phyloP scores from a whole-genome alignment of 2,888 invertebrate genomes.

The Zaprionus bogoriensis region DNA sequence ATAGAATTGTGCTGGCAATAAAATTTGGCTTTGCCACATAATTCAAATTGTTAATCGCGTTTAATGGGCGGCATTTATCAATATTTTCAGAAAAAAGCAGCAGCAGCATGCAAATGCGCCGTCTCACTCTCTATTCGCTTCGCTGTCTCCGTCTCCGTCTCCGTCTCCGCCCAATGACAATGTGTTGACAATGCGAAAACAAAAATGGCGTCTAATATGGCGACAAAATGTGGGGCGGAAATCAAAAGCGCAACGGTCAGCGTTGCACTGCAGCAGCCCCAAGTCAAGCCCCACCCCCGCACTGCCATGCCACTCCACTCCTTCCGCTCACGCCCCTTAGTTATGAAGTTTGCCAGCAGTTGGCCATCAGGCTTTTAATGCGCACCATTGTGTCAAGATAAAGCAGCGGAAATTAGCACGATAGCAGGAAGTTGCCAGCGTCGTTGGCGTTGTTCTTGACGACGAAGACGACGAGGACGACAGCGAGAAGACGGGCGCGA shows the following conservation, averaged over 20 bases:
- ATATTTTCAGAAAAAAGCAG: slow-evolving; percentile 51
- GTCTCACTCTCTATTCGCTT: neutral
- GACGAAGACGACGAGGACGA: slow-evolving; percentile 23
- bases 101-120: slow-evolving; percentile 4
- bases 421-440: slow-evolving; percentile 81
- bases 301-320: neutral
- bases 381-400: slow-evolving; percentile 82
- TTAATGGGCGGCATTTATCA: slow-evolving; percentile 78
- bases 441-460: slow-evolving; percentile 71
- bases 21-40: slow-evolving; percentile 79
- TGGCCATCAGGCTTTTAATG: slow-evolving; percentile 75
- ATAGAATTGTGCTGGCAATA: slow-evolving; percentile 75
- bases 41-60: slow-evolving; percentile 82
- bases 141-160: neutral
- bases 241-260: slow-evolving; percentile 76
- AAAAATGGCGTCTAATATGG: slow-evolving; percentile 74
- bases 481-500: slow-evolving; percentile 24
- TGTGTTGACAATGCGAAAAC: slow-evolving; percentile 72
- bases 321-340: slow-evolving; percentile 49
- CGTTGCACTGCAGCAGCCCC: slow-evolving; percentile 44
- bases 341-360: slow-evolving; percentile 55
- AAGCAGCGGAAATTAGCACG: slow-evolving; percentile 82
- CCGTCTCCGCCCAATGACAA: slow-evolving; percentile 47
- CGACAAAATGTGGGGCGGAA: slow-evolving; percentile 57
- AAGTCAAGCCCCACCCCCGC: neutral